Evolutionary conservation across 2,888 invertebrate genomes (phyloP).

Genomic region (Polydesmus complanatus): DNA sequence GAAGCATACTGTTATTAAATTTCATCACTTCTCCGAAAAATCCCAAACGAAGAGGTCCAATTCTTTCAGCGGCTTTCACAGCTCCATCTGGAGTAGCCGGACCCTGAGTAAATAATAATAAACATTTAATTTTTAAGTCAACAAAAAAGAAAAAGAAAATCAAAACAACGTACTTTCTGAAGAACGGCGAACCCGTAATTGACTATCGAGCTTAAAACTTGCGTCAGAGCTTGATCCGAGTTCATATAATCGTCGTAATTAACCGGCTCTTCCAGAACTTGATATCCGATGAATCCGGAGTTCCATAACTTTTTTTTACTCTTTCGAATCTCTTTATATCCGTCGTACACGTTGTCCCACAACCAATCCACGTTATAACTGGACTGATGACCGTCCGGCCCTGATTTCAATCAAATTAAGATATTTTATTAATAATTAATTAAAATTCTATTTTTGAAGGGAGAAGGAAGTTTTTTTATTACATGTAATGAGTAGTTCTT

Average conservation of each 20-base stretch:
- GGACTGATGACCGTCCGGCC: constrained; percentile 14
- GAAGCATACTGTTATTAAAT: constrained; percentile 5
- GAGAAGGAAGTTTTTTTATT: background rate
- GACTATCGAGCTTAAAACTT: background rate
- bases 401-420: no score
- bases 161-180: background rate
- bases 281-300: background rate
- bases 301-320: constrained; percentile 4
- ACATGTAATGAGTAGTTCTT: constrained; percentile 8
- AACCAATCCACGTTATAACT: constrained; percentile 10
- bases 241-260: constrained; percentile 11
- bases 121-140: background rate
- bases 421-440: no score
- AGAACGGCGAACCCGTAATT: constrained; percentile 5
- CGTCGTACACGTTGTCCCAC: constrained; percentile 6
- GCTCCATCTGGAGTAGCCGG: background rate
- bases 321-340: constrained; percentile 5
- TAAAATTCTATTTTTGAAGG: background rate
- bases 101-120: background rate
- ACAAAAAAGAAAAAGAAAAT: background rate
- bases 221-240: constrained; percentile 3
- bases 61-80: constrained; percentile 6
- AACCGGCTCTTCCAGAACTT: background rate
- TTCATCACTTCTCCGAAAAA: constrained; percentile 10
- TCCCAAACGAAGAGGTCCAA: constrained; percentile 9